A percentile compares a stretch with the other conserved stretches of the same genome.
These are phyloP conservation scores for Sipha flava DNA, from an alignment of 1,140 invertebrate species.

Conservation along the genomic window DNA sequence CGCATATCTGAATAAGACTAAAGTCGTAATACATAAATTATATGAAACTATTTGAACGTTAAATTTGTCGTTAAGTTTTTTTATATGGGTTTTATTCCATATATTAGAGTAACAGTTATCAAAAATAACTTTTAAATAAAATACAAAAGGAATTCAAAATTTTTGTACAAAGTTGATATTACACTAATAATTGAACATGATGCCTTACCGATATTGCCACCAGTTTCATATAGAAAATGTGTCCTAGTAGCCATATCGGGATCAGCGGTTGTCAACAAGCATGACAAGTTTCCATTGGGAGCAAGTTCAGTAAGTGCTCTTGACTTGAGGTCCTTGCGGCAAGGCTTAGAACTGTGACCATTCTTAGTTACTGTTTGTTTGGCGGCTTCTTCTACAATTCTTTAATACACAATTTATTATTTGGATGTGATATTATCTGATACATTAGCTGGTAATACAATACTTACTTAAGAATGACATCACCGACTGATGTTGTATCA, in stretches of 20 bases:
- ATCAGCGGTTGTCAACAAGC: slow-evolving; percentile 44
- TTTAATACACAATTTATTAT: neutral
- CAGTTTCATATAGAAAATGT: slow-evolving; percentile 49
- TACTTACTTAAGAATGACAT: slow-evolving; percentile 47
- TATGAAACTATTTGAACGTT: too few relatives aligned
- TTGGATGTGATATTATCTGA: neutral
- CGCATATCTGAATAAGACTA: too few relatives aligned
- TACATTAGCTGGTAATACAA: neutral
- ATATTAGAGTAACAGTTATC: too few relatives aligned
- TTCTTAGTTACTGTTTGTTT: slow-evolving; percentile 33
- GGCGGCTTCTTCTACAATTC: slow-evolving; percentile 39
- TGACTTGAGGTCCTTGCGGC: slow-evolving; percentile 38
- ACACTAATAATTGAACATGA: neutral
- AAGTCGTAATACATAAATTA: too few relatives aligned
- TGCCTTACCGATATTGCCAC: slow-evolving; percentile 50
- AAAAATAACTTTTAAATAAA: too few relatives aligned
- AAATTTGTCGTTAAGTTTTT: too few relatives aligned
- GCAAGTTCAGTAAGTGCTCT: slow-evolving; percentile 40
- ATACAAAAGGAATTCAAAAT: neutral
- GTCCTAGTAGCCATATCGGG: slow-evolving; percentile 46
- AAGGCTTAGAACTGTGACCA: slow-evolving; percentile 25
- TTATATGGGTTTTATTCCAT: too few relatives aligned
- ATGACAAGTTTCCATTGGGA: slow-evolving; percentile 44
- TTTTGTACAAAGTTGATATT: neutral
- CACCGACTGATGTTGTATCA: slow-evolving; percentile 46